phyloP scores from a whole-genome alignment of 2,888 invertebrate species.

The Cactoblastis cactorum region DNA sequence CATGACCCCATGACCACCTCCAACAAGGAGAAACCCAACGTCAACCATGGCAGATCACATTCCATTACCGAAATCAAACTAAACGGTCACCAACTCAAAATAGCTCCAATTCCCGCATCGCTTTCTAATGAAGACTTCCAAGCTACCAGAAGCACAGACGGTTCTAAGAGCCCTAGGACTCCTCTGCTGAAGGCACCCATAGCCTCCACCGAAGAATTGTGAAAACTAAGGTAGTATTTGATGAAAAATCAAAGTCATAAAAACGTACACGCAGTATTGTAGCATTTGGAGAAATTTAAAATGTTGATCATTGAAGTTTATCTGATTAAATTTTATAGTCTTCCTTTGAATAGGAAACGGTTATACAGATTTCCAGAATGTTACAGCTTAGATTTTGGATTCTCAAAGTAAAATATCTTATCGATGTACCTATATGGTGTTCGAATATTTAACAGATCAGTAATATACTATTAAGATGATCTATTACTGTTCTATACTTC shows the following conservation, averaged over 20 bases:
- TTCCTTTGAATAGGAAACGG: slow-evolving; percentile 23
- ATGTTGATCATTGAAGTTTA: slow-evolving; percentile 5
- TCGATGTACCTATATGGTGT: slow-evolving; percentile 22
- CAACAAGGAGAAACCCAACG: slow-evolving; percentile 70
- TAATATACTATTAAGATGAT: slow-evolving; percentile 26
- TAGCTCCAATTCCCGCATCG: slow-evolving; percentile 81
- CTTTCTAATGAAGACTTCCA: slow-evolving; percentile 82
- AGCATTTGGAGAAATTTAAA: slow-evolving; percentile 1
- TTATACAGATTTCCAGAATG: slow-evolving; percentile 23
- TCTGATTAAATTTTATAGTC: slow-evolving; percentile 21
- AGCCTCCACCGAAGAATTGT: slow-evolving; percentile 76
- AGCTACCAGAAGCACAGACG: slow-evolving; percentile 55
- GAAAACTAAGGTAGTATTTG: slow-evolving; percentile 43
- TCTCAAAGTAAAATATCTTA: slow-evolving; percentile 42
- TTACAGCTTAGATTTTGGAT: slow-evolving; percentile 18
- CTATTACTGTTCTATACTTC: slow-evolving; percentile 21
- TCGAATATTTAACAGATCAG: slow-evolving; percentile 26
- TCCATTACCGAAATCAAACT: slow-evolving; percentile 87
- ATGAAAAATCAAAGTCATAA: slow-evolving; percentile 22
- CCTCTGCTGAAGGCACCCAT: slow-evolving; percentile 73
- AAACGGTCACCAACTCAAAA: slow-evolving; percentile 85
- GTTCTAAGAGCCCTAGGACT: slow-evolving; percentile 67
- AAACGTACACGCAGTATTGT: slow-evolving; percentile 9
- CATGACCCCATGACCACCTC: slow-evolving; percentile 70
- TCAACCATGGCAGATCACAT: slow-evolving; percentile 83